Conservation (phyloP, 2,888 invertebrate genomes). For the Plemyria rubiginata region DNA sequence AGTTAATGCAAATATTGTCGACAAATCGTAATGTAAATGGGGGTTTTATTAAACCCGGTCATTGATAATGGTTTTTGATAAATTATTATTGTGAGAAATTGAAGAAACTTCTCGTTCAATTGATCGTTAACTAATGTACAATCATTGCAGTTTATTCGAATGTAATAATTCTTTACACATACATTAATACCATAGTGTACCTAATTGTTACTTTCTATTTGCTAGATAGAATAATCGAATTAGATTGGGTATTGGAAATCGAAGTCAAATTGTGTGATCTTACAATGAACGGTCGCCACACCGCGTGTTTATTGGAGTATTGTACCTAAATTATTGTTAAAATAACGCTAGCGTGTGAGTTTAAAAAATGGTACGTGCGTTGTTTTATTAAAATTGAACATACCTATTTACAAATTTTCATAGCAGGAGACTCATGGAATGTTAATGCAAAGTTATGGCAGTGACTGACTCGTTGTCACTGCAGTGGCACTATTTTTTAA, state of each 20-base stretch:
- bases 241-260: constrained; percentile 76
- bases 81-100: constrained; percentile 74
- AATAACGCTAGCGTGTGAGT: constrained; percentile 35
- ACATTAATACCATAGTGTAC: constrained; percentile 75
- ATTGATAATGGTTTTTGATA: constrained; percentile 68
- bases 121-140: constrained; percentile 75
- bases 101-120: constrained; percentile 75
- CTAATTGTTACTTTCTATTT: constrained; percentile 84
- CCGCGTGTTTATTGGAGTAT: constrained; percentile 50
- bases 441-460: constrained; percentile 31
- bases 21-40: constrained; percentile 60
- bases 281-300: constrained; percentile 51
- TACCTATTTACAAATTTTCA: constrained; percentile 30
- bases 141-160: constrained; percentile 74
- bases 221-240: constrained; percentile 85
- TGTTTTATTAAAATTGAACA: constrained; percentile 29
- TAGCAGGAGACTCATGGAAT: constrained; percentile 39
- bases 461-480: constrained; percentile 25
- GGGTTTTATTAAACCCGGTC: constrained; percentile 60
- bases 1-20: constrained; percentile 71
- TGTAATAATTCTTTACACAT: constrained; percentile 69
- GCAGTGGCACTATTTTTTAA: constrained; percentile 35
- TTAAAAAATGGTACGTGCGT: constrained; percentile 28
- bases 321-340: constrained; percentile 42
- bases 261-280: constrained; percentile 73